Base-by-base conservation (phyloP, 2,113 vertebrate species). In the Psittacus erithacus region DNA sequence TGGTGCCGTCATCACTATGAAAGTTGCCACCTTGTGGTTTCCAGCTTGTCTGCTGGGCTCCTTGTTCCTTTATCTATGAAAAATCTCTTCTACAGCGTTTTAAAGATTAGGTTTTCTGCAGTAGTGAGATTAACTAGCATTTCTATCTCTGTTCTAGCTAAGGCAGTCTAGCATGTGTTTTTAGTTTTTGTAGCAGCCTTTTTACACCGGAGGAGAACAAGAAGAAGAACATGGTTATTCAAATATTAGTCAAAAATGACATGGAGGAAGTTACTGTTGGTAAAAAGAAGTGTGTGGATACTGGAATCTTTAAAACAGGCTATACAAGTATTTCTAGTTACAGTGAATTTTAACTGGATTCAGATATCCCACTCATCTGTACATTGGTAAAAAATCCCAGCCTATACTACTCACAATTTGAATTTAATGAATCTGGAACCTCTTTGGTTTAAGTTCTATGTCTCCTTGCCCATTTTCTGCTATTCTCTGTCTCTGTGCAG, bases 1-100 rank as follows among this genome's bases (percentile, higher is more conserved):
- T 0, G 1, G 9, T 57, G 11, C 2, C 17, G 31, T 22, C 28
- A 31, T 24, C 28, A n/a, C 22, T 59, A 6, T 50, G 23, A 35
- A 90, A 73, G 3, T 31, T 38, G 55, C 5, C 5, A 2, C 7
- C 73, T 79, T 9, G 39, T 23, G 2, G 4, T 43, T 39, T 86
- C 19, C 24, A 88, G 10, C 2, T 55, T 68, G n/a, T 49, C 55
- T 71, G 1, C n/a, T 78, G 6, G 1, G 2, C 82, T 59, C 20
- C 31, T 65, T 88, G 15, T 4, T 88, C 14, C 33, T 47, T 82
- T 52, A 71, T 3, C 8, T 8, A 27, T 35, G 20, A 44, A 76
- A 65, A 64, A 35, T 33, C 15, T 75, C 23, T 29, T 76, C n/a
- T 73, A 3, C 13, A 73, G 4, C 24, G 50, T 70, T 71, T 77